Evolutionary conservation across 2,113 vertebrate species (phyloP).

Genomic region (Oncorhynchus gorbuscha): DNA sequence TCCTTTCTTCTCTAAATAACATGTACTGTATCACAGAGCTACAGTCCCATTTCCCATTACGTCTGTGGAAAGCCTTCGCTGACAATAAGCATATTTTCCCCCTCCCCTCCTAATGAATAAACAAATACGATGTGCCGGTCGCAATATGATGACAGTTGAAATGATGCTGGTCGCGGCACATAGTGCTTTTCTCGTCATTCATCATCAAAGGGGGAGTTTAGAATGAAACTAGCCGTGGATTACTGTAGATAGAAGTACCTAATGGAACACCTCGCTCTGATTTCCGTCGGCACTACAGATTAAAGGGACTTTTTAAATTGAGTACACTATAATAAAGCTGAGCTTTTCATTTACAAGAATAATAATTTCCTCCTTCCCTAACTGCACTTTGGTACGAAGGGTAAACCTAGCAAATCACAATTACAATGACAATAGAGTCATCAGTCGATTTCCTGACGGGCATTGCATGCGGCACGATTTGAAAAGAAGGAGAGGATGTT

Average conservation of each 20-base stretch:
- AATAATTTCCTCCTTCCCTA: slow-evolving; percentile 27
- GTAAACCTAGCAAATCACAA: slow-evolving; percentile 35
- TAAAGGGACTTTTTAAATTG: slow-evolving; percentile 39
- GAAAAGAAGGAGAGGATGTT: slow-evolving; percentile 63
- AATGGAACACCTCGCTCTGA: slow-evolving; percentile 44
- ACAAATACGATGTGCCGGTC: too few relatives aligned
- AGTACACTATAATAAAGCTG: slow-evolving; percentile 39
- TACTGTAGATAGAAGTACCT: slow-evolving; percentile 20
- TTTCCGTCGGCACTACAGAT: slow-evolving; percentile 33
- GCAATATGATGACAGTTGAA: slow-evolving; percentile 57
- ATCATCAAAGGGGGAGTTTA: slow-evolving; percentile 40
- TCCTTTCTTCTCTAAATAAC: slow-evolving; percentile 44
- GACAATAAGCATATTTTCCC: neutral
- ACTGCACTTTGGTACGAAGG: neutral
- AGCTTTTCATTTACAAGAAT: slow-evolving; percentile 40
- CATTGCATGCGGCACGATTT: slow-evolving; percentile 47
- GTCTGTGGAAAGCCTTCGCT: slow-evolving; percentile 26
- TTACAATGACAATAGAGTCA: slow-evolving; percentile 39
- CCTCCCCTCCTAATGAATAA: slow-evolving; percentile 38
- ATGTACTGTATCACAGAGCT: slow-evolving; percentile 24
- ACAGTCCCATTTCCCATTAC: slow-evolving; percentile 55
- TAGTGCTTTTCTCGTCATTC: slow-evolving; percentile 48
- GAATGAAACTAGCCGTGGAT: slow-evolving; percentile 28
- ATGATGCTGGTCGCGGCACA: slow-evolving; percentile 47
- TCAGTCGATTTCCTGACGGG: slow-evolving; percentile 40